Base-by-base conservation (phyloP, 2,113 vertebrate species). In the Crotalus horridus region DNA sequence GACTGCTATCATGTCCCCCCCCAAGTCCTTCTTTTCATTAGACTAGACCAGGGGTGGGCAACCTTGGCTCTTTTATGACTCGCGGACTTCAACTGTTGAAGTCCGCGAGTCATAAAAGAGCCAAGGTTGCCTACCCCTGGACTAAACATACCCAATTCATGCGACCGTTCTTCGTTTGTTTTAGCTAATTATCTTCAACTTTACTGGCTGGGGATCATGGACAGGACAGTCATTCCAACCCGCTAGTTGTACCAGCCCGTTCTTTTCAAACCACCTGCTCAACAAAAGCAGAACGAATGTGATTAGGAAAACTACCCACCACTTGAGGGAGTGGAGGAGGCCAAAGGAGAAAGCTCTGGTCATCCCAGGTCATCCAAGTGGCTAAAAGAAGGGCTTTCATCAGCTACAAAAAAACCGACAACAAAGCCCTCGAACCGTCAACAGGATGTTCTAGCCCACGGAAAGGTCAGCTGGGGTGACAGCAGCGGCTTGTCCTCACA, bases 401-500 rank as follows among this genome's bases (percentile, higher is more conserved):
- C 21, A 17, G n/a, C n/a, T 43, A 43, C 74, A 39, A 55, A 54
- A 54, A 54, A 9, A 17, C 39, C 7, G 12, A 92, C 20, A 95
- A 93, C 64, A 95, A 91, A 90, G 69, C n/a, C 69, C 15, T 90
- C 92, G 88, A 88, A 48, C 6, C 20, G 23, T 15, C 43, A 87
- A 43, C 4, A n/a, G 26, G 48, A 33, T 17, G 3, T 43, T 56
- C 48, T n/a, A 43, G 43, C 3, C 43, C 43, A 7, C 39, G 43
- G 59, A 24, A 15, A 39, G 12, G 90, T 3, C 39, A 46, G 26
- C 21, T 0, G 26, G 26, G 90, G 93, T 89, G 59, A 55, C 48
- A 48, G 92, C 48, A 69, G 91, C 7, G 51, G 85, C 55, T 92
- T 92, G 64, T 20, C 87, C 92, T 81, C 88, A 0, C 20, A 54